phyloP scores from a whole-genome alignment of 35 echinoderm and acorn worm species.

The Ptychodera flava region DNA sequence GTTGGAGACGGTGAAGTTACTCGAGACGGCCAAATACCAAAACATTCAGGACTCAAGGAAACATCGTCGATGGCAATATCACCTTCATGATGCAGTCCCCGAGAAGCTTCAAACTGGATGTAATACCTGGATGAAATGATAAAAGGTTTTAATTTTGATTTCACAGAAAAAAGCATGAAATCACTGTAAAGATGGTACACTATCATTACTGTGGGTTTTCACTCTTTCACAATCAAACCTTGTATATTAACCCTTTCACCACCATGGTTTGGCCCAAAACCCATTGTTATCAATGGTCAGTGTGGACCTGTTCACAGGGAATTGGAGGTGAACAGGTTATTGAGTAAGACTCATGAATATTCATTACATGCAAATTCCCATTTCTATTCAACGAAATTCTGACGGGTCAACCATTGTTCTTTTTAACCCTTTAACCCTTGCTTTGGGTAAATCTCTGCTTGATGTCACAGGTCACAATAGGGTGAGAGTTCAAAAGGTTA shows the following conservation, averaged over 20 bases:
- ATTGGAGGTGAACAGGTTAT: too few relatives aligned
- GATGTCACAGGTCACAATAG: too few relatives aligned
- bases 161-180: neutral
- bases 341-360: too few relatives aligned
- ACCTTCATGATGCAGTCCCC: slow-evolving; percentile 5
- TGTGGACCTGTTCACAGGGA: too few relatives aligned
- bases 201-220: neutral
- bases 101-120: slow-evolving; percentile 51
- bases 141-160: neutral
- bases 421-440: too few relatives aligned
- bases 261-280: too few relatives aligned
- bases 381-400: too few relatives aligned
- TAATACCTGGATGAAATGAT: slow-evolving; percentile 38
- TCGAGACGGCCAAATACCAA: neutral
- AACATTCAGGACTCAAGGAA: slow-evolving; percentile 53
- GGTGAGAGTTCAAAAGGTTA: too few relatives aligned
- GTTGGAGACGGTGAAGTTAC: neutral
- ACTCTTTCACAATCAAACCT: neutral
- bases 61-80: slow-evolving; percentile 61
- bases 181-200: neutral
- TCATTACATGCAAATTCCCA: too few relatives aligned
- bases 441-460: too few relatives aligned
- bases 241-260: neutral
- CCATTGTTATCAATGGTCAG: too few relatives aligned
- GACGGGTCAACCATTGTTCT: too few relatives aligned